Percentiles rank a stretch among this genome's conserved stretches.
These are phyloP conservation scores for Drosophila macrothrix DNA, from an alignment of 2,888 invertebrate species.

Conservation along the genomic window DNA sequence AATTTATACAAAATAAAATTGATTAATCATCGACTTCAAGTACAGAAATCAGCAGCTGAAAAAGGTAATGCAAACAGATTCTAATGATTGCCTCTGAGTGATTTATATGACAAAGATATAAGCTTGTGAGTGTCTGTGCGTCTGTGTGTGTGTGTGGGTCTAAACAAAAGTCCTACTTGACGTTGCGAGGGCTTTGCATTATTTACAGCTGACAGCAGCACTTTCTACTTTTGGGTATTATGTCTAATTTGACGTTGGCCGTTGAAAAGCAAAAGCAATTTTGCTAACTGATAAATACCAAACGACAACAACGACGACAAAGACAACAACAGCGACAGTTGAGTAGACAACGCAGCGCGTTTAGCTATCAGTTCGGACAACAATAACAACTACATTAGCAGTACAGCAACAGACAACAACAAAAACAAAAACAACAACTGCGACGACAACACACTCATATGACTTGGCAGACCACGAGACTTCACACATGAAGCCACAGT, in stretches of 20 bases:
- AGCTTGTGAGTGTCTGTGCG: neutral
- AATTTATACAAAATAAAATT: slow-evolving; percentile 21
- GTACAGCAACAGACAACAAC: slow-evolving; percentile 14
- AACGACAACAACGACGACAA: slow-evolving; percentile 39
- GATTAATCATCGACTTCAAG: neutral
- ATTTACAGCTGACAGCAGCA: slow-evolving; percentile 54
- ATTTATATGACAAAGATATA: slow-evolving; percentile 47
- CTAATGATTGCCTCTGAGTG: slow-evolving; percentile 37
- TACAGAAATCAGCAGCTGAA: slow-evolving; percentile 13
- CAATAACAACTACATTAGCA: slow-evolving; percentile 7
- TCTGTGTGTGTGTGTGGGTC: neutral
- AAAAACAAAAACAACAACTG: slow-evolving; percentile 27
- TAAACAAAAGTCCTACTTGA: slow-evolving; percentile 43
- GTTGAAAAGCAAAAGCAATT: slow-evolving; percentile 70
- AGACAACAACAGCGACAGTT: slow-evolving; percentile 21
- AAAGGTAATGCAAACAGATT: slow-evolving; percentile 26
- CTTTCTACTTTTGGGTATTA: slow-evolving; percentile 54
- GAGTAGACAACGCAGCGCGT: slow-evolving; percentile 49
- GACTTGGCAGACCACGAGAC: slow-evolving; percentile 79
- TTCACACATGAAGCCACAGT: slow-evolving; percentile 70
- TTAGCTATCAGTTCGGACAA: slow-evolving; percentile 45
- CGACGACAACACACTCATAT: slow-evolving; percentile 73
- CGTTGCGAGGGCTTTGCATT: slow-evolving; percentile 42
- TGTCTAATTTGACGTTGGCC: slow-evolving; percentile 53
- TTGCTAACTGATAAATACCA: slow-evolving; percentile 72